A percentile compares a stretch with the other conserved stretches of the same genome.
phyloP scores from a whole-genome alignment of 2,797 vertebrate species.

The Danio aesculapii region DNA sequence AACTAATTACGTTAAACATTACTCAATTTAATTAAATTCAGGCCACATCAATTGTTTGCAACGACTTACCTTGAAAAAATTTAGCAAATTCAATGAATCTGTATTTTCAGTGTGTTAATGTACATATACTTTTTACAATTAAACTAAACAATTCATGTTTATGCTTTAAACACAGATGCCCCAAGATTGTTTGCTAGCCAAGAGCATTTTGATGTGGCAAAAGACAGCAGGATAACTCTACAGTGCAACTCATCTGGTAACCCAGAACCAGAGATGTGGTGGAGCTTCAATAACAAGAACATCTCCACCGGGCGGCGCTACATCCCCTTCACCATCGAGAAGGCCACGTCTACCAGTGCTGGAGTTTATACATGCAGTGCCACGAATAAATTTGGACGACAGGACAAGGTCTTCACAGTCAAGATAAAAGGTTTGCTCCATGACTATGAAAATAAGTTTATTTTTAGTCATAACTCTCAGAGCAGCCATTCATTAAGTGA shows the following conservation, averaged over 20 bases:
- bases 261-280: conserved; percentile 61
- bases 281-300: conserved; percentile 37
- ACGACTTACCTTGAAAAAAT: too few species aligned
- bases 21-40: too few species aligned
- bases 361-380: conserved; percentile 72
- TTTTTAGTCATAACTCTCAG: neutral
- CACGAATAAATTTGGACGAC: conserved; percentile 65
- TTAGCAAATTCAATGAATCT: too few species aligned
- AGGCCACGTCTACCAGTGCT: conserved; percentile 68
- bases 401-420: conserved; percentile 59
- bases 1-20: too few species aligned
- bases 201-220: fast-evolving
- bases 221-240: conserved; percentile 44
- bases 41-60: too few species aligned
- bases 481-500: neutral
- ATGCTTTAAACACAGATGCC: conserved; percentile 59
- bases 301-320: conserved; percentile 58
- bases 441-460: conserved; percentile 10
- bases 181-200: conserved; percentile 53
- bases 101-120: too few species aligned
- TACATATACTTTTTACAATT: neutral
- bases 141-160: neutral
- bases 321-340: conserved; percentile 42
- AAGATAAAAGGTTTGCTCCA: conserved; percentile 60
- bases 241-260: conserved; percentile 67